phyloP scores from a whole-genome alignment of 2,888 invertebrate species.

The Sussaba pulchella region DNA sequence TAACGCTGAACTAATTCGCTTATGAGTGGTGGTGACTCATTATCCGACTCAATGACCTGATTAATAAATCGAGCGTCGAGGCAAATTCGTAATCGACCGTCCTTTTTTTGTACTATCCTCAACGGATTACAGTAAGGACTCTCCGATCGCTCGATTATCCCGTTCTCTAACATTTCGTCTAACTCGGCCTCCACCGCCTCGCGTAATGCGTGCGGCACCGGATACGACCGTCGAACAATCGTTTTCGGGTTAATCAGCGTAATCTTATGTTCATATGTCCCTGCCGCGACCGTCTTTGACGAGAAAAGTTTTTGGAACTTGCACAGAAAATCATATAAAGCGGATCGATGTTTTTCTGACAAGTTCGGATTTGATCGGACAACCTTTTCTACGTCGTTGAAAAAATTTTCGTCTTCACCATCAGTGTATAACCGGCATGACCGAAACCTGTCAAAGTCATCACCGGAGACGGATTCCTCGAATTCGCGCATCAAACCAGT shows the following conservation, averaged over 20 bases:
- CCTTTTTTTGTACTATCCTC: constrained; percentile 74
- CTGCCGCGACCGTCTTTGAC: constrained; percentile 1
- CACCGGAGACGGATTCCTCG: not conserved
- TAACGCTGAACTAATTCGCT: not conserved
- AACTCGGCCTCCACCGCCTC: constrained; percentile 70
- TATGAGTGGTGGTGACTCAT: not conserved
- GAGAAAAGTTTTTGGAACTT: constrained; percentile 38
- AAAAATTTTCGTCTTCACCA: not conserved
- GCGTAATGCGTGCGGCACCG: constrained; percentile 73
- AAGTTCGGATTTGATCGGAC: not conserved
- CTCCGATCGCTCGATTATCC: constrained; percentile 59
- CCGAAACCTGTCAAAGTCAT: not conserved
- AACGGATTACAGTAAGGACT: constrained; percentile 74
- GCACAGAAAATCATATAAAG: not conserved
- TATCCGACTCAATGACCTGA: not conserved
- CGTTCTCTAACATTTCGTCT: constrained; percentile 68
- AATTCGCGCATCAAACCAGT: not conserved
- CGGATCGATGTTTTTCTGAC: not conserved
- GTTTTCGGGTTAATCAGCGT: constrained; percentile 63
- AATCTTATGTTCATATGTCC: constrained; percentile 59
- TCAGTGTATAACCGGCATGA: not conserved
- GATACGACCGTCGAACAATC: constrained; percentile 63
- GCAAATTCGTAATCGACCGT: constrained; percentile 55
- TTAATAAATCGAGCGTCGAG: not conserved
- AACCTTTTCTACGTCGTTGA: not conserved